A percentile compares a stretch with the other conserved stretches of the same genome.
phyloP scores from a whole-genome alignment of 2,888 invertebrate species.

The Dryococelus australis region DNA sequence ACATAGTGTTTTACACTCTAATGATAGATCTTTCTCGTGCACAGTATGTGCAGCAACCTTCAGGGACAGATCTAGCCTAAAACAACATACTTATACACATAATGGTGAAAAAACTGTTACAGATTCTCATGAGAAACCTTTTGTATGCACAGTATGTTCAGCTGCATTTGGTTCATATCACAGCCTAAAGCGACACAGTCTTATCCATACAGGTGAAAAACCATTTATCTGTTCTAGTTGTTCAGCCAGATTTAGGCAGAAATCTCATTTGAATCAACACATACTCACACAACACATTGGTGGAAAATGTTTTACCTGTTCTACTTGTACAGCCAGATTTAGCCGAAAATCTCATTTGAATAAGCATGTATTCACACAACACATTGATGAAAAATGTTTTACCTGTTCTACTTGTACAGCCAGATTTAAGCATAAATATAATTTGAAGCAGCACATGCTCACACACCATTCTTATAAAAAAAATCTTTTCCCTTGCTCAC shows the following conservation, averaged over 20 bases:
- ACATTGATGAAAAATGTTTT: not conserved
- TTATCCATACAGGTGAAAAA: not conserved
- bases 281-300: not conserved
- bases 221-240: too few species aligned
- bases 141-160: not conserved
- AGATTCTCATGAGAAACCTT: not conserved
- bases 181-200: not conserved
- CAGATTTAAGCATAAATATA: not conserved
- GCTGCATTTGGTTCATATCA: not conserved
- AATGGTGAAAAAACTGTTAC: not conserved
- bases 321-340: not conserved
- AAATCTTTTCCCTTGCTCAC: too few species aligned
- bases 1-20: not conserved
- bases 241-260: too few species aligned
- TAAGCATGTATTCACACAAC: not conserved
- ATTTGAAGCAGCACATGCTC: slow-evolving; percentile 7
- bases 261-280: too few species aligned
- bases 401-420: not conserved
- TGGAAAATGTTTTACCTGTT: slow-evolving; percentile 1
- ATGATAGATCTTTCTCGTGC: not conserved
- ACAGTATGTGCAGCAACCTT: not conserved
- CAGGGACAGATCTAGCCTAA: not conserved
- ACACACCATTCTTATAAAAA: too few species aligned
- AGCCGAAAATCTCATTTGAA: not conserved
- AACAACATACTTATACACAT: not conserved